Conservation (phyloP, 2,797 vertebrate genomes). For the Pseudocheirus occidentalis region DNA sequence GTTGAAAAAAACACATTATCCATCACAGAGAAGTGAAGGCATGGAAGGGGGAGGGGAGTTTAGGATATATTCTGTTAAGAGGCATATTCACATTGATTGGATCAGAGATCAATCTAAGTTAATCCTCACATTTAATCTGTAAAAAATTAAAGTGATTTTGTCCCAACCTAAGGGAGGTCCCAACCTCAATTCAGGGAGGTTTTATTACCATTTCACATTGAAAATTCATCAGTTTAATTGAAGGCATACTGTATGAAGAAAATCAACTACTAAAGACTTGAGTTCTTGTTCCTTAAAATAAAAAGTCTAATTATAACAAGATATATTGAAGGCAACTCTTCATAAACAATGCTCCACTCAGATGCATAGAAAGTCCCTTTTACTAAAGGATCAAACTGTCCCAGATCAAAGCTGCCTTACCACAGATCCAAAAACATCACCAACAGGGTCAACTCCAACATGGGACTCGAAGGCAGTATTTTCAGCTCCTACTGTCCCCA, state of each 20-base stretch:
- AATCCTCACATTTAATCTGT: background rate
- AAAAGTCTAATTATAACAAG: background rate
- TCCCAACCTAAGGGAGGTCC: background rate
- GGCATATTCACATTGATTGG: background rate
- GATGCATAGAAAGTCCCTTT: constrained; percentile 31
- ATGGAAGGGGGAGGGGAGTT: background rate
- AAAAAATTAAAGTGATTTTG: background rate
- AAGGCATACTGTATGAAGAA: background rate
- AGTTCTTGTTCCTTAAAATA: constrained; percentile 40
- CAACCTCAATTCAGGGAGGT: background rate
- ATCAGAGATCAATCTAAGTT: background rate
- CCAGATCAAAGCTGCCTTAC: background rate
- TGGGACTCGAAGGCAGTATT: constrained; percentile 4
- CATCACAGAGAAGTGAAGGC: background rate
- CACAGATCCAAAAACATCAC: constrained; percentile 33
- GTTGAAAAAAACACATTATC: background rate
- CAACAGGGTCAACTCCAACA: constrained; percentile 6
- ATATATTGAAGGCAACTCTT: constrained; percentile 18
- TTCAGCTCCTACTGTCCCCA: constrained; percentile 18
- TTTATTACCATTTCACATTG: background rate
- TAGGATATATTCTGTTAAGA: background rate
- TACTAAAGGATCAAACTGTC: background rate
- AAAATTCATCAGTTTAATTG: constrained; percentile 6
- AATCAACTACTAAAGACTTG: constrained; percentile 28
- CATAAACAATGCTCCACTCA: background rate